phyloP scores from a whole-genome alignment of 2,113 vertebrate species.

The Platysteira castanea region DNA sequence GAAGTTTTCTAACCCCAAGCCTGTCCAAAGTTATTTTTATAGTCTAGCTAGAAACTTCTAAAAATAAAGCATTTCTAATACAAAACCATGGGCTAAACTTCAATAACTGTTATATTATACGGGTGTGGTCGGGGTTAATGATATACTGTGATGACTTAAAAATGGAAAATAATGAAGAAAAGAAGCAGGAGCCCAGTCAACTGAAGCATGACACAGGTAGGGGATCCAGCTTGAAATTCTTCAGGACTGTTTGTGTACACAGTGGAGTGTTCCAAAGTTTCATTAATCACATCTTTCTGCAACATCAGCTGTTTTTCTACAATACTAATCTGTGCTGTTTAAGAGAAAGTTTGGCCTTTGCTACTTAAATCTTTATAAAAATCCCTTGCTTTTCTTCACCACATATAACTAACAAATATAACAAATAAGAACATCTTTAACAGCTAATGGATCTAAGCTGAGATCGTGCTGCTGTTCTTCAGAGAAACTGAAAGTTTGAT shows the following conservation, averaged over 20 bases:
- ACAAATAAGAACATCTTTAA: not conserved
- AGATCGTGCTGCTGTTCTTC: not conserved
- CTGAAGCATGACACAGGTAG: not conserved
- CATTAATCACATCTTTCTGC: not conserved
- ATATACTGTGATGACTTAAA: not conserved
- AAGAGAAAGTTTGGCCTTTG: not conserved
- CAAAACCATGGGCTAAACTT: not conserved
- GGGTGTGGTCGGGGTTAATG: not conserved
- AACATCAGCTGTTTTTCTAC: not conserved
- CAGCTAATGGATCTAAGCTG: not conserved
- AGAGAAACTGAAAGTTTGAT: not conserved
- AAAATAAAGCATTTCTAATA: not conserved
- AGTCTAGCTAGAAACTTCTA: not conserved
- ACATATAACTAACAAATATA: not conserved
- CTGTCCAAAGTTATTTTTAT: not conserved
- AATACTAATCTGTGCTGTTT: not conserved
- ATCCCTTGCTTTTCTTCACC: not conserved
- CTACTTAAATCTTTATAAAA: not conserved
- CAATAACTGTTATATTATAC: not conserved
- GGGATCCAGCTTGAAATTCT: not conserved
- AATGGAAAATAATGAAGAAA: not conserved
- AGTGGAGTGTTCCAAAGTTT: not conserved
- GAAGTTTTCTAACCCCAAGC: not conserved
- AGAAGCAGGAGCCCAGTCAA: accelerated
- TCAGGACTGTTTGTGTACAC: not conserved